Conservation (phyloP, 1,140 invertebrate genomes). For the Adoxophyes honmai region DNA sequence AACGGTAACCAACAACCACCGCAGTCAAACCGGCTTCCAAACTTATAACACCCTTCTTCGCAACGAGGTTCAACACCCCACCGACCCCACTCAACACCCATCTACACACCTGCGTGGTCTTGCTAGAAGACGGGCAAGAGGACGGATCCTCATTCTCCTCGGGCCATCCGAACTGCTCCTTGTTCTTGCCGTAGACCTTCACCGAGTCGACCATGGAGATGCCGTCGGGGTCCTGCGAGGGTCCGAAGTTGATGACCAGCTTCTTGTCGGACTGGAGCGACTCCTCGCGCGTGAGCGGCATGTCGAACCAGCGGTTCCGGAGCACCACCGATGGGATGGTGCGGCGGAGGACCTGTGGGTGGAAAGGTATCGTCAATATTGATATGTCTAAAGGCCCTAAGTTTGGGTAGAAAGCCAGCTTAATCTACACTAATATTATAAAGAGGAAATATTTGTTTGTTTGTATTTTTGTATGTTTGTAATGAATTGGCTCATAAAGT, state of each 20-base stretch:
- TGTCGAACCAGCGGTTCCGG: slow-evolving; percentile 95
- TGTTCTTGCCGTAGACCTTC: slow-evolving; percentile 95
- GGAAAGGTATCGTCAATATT: background rate
- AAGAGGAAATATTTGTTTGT: no score
- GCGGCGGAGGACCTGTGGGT: slow-evolving; percentile 86
- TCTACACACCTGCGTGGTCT: slow-evolving; percentile 56
- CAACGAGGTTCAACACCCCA: background rate
- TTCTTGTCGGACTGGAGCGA: slow-evolving; percentile 96
- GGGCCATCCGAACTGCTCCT: slow-evolving; percentile 97
- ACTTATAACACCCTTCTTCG: no score
- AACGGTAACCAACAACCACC: no score
- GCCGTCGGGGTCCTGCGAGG: slow-evolving; percentile 91
- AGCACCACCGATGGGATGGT: slow-evolving; percentile 86
- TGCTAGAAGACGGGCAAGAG: slow-evolving; percentile 77
- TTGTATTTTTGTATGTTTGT: no score
- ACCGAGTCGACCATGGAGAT: slow-evolving; percentile 96
- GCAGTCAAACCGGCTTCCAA: no score
- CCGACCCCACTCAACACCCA: background rate
- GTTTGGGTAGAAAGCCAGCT: no score
- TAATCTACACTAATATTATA: no score
- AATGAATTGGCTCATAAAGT: no score
- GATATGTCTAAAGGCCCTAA: slow-evolving; percentile 12
- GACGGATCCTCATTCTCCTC: slow-evolving; percentile 94
- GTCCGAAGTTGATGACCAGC: slow-evolving; percentile 91
- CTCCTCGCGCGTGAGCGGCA: slow-evolving; percentile 96